Percentiles rank a stretch among this genome's conserved stretches.
These are phyloP conservation scores for Mesoclemmys tuberculata DNA, from an alignment of 2,113 vertebrate genomes.

Conservation along the genomic window DNA sequence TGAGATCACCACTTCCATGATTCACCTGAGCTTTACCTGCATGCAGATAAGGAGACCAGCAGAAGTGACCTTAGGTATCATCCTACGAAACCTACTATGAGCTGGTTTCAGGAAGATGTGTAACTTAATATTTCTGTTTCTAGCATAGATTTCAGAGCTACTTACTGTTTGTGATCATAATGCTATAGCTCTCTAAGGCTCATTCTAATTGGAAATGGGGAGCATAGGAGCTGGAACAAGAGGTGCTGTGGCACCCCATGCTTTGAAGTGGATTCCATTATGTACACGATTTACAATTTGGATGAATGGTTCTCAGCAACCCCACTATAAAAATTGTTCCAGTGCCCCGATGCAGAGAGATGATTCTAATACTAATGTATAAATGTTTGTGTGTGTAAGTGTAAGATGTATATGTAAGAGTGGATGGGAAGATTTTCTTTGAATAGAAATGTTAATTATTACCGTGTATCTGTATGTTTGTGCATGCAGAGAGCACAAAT, in stretches of 20 bases:
- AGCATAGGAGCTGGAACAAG: too few relatives aligned
- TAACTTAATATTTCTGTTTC: background rate
- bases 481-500: background rate
- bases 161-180: background rate
- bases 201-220: background rate
- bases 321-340: too few relatives aligned
- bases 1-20: background rate
- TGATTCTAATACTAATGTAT: background rate
- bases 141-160: background rate
- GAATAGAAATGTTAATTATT: background rate
- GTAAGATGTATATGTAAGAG: background rate
- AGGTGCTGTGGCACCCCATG: too few relatives aligned
- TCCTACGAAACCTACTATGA: background rate
- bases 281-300: too few relatives aligned
- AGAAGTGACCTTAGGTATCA: constrained; percentile 33
- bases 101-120: background rate
- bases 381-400: background rate
- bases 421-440: background rate
- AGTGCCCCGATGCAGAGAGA: background rate
- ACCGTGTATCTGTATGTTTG: background rate
- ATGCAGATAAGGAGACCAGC: background rate
- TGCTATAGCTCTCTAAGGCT: background rate
- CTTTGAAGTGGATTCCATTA: too few relatives aligned
- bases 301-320: too few relatives aligned
- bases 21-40: background rate